A percentile compares a stretch with the other conserved stretches of the same genome.
phyloP scores from a whole-genome alignment of 2,113 vertebrate species.

The Dromiciops gliroides region DNA sequence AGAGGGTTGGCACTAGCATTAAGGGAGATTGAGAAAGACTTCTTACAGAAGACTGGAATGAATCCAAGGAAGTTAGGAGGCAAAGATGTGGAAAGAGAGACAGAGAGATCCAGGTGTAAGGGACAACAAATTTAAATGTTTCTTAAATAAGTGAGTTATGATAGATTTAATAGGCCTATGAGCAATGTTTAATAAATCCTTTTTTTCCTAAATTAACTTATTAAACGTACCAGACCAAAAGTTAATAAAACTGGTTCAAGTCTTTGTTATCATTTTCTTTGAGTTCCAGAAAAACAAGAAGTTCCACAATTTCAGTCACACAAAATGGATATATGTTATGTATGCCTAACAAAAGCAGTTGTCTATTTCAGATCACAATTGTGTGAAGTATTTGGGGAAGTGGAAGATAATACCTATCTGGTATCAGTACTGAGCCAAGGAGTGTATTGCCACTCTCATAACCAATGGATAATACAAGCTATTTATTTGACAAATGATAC shows the following conservation, averaged over 20 bases:
- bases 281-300: slow-evolving; percentile 22
- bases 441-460: neutral
- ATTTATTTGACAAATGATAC: neutral
- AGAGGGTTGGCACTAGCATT: neutral
- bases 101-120: neutral
- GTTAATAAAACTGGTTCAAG: neutral
- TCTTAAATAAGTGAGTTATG: slow-evolving; percentile 21
- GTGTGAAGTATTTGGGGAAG: neutral
- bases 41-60: neutral
- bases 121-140: neutral
- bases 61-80: neutral
- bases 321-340: slow-evolving; percentile 23
- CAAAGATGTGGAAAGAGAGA: neutral
- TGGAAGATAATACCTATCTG: neutral
- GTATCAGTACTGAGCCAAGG: neutral
- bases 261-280: slow-evolving; percentile 34
- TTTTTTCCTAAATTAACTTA: slow-evolving; percentile 23
- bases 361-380: slow-evolving; percentile 31
- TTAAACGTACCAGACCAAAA: slow-evolving; percentile 34
- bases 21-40: neutral
- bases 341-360: neutral
- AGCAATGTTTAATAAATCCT: neutral
- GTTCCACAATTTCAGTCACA: neutral
- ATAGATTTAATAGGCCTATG: slow-evolving; percentile 38
- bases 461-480: neutral